phyloP scores from a whole-genome alignment of 2,888 invertebrate genomes.

The Drosophila mayaguana region DNA sequence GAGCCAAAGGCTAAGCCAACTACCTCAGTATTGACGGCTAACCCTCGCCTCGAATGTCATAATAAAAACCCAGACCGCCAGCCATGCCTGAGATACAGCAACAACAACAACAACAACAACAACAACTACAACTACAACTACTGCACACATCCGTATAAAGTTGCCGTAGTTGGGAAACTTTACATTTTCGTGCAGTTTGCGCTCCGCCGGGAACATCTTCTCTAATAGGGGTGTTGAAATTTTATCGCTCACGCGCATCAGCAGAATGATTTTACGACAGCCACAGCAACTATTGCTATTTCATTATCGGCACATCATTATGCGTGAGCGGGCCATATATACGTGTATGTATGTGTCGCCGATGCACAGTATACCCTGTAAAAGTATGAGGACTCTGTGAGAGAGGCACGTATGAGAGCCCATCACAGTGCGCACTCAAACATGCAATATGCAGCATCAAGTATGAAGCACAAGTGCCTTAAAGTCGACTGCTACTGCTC shows the following conservation, averaged over 20 bases:
- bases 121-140: not conserved
- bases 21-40: slow-evolving; percentile 6
- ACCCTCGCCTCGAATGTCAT: slow-evolving; percentile 19
- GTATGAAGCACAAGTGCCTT: too few relatives aligned
- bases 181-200: slow-evolving; percentile 15
- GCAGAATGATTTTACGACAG: slow-evolving; percentile 60
- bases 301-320: slow-evolving; percentile 69
- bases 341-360: not conserved
- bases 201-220: slow-evolving; percentile 24
- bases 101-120: not conserved
- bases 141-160: not conserved
- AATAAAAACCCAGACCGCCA: not conserved
- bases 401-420: not conserved
- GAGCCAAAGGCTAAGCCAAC: slow-evolving; percentile 22
- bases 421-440: not conserved
- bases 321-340: slow-evolving; percentile 23
- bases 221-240: slow-evolving; percentile 48
- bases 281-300: slow-evolving; percentile 53
- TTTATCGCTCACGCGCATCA: slow-evolving; percentile 72
- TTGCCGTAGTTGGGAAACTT: slow-evolving; percentile 12
- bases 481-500: not conserved
- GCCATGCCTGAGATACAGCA: not conserved
- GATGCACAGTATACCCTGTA: not conserved
- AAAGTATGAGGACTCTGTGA: not conserved
- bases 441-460: not conserved